A percentile compares a stretch with the other conserved stretches of the same genome.
These are phyloP conservation scores for Drosophila aldrichi DNA, from an alignment of 2,888 invertebrate genomes.

Conservation along the genomic window DNA sequence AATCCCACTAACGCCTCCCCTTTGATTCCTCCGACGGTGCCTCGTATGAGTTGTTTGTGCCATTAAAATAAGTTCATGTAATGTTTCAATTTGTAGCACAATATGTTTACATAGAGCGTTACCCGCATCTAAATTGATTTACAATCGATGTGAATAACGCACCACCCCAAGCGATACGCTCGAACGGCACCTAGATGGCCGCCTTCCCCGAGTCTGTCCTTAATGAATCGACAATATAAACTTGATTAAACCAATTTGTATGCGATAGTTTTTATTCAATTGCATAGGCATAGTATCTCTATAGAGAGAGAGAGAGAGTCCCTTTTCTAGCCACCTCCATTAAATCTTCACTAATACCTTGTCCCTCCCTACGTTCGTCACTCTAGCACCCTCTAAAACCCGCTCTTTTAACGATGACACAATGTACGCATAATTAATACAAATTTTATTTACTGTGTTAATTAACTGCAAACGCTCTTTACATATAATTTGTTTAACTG, in stretches of 20 bases:
- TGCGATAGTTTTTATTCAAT: background rate
- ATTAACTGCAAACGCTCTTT: background rate
- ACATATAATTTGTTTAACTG: background rate
- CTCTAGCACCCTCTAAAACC: too few species aligned
- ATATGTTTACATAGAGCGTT: conserved; percentile 19
- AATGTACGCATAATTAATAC: background rate
- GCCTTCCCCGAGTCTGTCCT: background rate
- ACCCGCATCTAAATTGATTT: conserved; percentile 55
- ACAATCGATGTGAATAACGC: conserved; percentile 26
- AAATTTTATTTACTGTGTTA: background rate
- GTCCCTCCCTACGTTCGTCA: too few species aligned
- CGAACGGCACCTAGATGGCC: background rate
- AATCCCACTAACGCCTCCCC: conserved; percentile 11
- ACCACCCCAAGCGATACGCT: background rate
- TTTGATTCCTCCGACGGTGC: background rate
- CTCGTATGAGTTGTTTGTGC: conserved; percentile 12
- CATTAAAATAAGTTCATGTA: conserved; percentile 52
- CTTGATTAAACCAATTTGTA: conserved; percentile 31
- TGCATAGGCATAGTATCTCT: too few species aligned
- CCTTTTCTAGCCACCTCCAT: background rate
- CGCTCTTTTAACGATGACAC: background rate
- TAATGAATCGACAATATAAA: conserved; percentile 21
- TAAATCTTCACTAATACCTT: background rate
- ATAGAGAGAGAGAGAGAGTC: too few species aligned
- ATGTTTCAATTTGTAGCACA: conserved; percentile 69